Base-by-base conservation (phyloP, 2,113 vertebrate genomes). In the Gasterosteus nipponicus region DNA sequence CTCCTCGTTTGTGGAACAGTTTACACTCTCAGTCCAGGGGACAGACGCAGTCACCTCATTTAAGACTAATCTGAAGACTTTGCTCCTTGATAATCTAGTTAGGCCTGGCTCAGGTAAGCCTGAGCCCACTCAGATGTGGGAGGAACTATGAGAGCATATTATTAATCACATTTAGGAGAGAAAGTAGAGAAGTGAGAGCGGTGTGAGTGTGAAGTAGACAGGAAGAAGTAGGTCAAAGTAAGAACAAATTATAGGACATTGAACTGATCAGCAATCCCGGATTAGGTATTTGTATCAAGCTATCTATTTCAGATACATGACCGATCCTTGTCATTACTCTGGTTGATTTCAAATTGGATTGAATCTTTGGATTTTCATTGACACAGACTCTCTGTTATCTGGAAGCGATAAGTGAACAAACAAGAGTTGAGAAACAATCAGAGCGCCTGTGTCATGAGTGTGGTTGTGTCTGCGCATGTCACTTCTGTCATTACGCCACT, bases 321-420 rank as follows among this genome's bases (percentile, higher is more conserved):
- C n/a, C 10, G 51, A 26, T n/a, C 22, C 0, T 0, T 41, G 29
- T 16, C 7, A 41, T 65, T 59, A 69, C 16, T 60, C 29, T 58
- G 58, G 22, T 33, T 41, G 26, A 60, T 62, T 59, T 35, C 41
- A 5, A 86, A 26, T 0, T 10, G 0, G 51, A 73, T 58, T 71
- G 22, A 26, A 26, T 60, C 39, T 74, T 22, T 29, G 54, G 39
- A 81, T 80, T 82, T 77, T 78, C 78, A 83, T 66, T 79, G 78
- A 88, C 85, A 72, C 78, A 78, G 56, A 49, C 79, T 81, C 79
- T 81, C n/a, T 53, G 49, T 81, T 87, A 86, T 89, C 83, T 64
- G 5, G 8, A 49, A 3, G 10, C 0, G 85, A 87, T 86, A 82
- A 87, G 74, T 67, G 57, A 73, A 73, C 82, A 87, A 86, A 86